Evolutionary conservation across 2,113 vertebrate species (phyloP), one percentile per base, ranked within the genome.

Genomic region (Festucalex cinctus): DNA sequence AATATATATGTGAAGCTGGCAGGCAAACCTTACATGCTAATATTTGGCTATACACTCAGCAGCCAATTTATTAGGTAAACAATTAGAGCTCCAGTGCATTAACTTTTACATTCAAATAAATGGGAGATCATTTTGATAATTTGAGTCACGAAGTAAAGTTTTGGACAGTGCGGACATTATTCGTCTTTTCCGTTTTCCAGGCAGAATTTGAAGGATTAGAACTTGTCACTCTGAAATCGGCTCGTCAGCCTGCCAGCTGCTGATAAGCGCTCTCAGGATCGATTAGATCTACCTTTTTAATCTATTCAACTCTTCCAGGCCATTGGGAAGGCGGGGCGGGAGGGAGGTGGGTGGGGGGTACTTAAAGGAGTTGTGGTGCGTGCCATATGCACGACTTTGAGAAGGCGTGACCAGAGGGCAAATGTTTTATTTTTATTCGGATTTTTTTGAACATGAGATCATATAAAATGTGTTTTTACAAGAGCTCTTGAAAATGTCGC

Each of bases 241-340:
- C 81, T 86, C 41, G 74, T 87, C 74, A 73, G 86, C 81, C 86
- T 86, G 85, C 75, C 85, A 76, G 79, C 72, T 76, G 16, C 79
- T 80, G 82, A 89, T 88, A 87, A 88, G 85, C 76, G 49, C 68
- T 62, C 62, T 63, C 66, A 4, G 63, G 71, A 87, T 88, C 67
- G 82, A 89, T 89, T 85, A 81, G 80, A 88, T 88, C 83, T 78
- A 76, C 78, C 83, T 82, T 86, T 65, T 36, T 83, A 86, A 87
- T 86, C 81, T 83, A 85, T 85, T 85, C 83, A 86, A 83, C 82
- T 82, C 70, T 82, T 70, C 64, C 48, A 65, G 62, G 66, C 35
- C 43, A 76, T 70, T 41, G 62, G 64, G n/a, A n/a, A n/a, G n/a
- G n/a, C n/a, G n/a, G n/a, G n/a, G n/a, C n/a, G 61, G 63, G 57